phyloP scores from a whole-genome alignment of 92 coral and sea anemone species.

The Paramuricea clavata region DNA sequence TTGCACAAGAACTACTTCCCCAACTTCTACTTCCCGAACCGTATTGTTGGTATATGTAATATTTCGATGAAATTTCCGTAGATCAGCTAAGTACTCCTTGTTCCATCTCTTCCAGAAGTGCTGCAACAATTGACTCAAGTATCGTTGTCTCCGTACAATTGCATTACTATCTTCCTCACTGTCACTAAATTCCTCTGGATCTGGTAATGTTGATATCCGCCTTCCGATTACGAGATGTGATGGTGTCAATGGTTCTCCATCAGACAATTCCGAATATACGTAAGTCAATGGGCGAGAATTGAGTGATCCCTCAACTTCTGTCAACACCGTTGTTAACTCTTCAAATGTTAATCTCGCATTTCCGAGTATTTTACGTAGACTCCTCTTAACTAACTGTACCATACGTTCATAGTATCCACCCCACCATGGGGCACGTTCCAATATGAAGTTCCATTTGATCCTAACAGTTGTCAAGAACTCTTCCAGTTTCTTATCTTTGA shows the following conservation, averaged over 20 bases:
- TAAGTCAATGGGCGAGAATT: conserved; percentile 46
- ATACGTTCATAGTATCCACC: conserved; percentile 54
- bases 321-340: conserved; percentile 25
- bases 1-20: conserved; percentile 13
- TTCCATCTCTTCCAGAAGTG: too few relatives aligned
- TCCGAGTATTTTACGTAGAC: too few relatives aligned
- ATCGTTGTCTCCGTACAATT: too few relatives aligned
- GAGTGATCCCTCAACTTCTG: conserved; percentile 33
- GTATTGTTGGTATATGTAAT: neutral
- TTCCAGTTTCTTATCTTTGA: conserved; percentile 8
- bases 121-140: too few relatives aligned
- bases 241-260: conserved; percentile 28
- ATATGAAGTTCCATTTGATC: conserved; percentile 36
- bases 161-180: too few relatives aligned
- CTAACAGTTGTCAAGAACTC: conserved; percentile 19
- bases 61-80: too few relatives aligned
- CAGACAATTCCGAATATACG: conserved; percentile 27
- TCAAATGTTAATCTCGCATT: conserved; percentile 41
- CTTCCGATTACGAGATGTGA: conserved; percentile 50
- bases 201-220: conserved; percentile 29
- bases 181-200: conserved; percentile 19
- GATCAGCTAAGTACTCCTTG: conserved; percentile 38
- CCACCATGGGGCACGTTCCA: conserved; percentile 48
- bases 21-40: neutral
- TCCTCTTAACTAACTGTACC: conserved; percentile 40